Evolutionary conservation across 2,888 invertebrate species (phyloP).

Genomic region (Conomelus anceps): DNA sequence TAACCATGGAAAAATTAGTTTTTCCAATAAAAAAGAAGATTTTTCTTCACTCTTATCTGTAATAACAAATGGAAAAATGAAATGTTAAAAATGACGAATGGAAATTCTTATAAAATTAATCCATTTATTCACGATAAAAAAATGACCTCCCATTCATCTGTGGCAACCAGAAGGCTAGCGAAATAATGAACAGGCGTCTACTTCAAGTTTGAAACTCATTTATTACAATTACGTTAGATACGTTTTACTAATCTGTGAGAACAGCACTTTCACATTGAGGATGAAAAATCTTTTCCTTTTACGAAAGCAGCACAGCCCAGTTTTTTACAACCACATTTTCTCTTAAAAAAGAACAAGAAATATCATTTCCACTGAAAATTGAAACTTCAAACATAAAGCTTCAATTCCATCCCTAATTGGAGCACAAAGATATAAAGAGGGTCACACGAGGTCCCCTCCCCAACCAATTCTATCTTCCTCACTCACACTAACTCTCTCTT

Average conservation of each 20-base stretch:
- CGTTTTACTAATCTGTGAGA: background rate
- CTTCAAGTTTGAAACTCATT: background rate
- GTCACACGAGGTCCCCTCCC: background rate
- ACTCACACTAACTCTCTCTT: background rate
- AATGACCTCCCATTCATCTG: no score
- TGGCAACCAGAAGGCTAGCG: no score
- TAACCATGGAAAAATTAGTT: no score
- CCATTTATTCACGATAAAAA: no score
- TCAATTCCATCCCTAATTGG: background rate
- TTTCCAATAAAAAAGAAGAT: no score
- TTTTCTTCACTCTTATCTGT: no score
- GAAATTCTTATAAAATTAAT: no score
- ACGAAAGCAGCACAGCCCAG: background rate
- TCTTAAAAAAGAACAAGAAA: background rate
- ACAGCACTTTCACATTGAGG: background rate
- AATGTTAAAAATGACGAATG: no score
- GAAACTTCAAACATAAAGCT: background rate
- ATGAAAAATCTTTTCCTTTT: background rate
- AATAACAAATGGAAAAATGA: no score
- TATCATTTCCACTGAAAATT: background rate
- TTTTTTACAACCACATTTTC: background rate
- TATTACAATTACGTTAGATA: background rate
- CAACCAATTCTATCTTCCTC: no score
- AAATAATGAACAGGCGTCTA: no score
- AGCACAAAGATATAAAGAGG: background rate